Evolutionary conservation across 2,888 invertebrate genomes (phyloP).

Genomic region (Biston stratarius): DNA sequence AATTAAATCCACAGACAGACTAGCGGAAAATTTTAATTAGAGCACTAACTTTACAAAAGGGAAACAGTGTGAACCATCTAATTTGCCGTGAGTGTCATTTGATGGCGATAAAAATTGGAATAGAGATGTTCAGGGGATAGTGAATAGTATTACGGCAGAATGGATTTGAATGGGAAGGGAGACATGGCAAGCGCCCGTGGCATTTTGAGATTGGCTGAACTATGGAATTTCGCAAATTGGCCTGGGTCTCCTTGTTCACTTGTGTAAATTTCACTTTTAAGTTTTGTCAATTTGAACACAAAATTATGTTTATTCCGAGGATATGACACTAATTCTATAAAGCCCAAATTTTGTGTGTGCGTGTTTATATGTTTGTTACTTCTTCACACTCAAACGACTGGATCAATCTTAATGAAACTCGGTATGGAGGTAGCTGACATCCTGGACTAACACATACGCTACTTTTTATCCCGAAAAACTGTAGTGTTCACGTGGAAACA

Average conservation of each 20-base stretch:
- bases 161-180: constrained; percentile 64
- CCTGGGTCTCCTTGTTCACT: not conserved
- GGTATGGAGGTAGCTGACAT: no score
- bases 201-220: constrained; percentile 44
- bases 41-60: constrained; percentile 73
- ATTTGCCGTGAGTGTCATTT: constrained; percentile 76
- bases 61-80: constrained; percentile 73
- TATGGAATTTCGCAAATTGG: constrained; percentile 40
- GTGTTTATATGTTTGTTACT: no score
- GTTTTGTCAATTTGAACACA: not conserved
- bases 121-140: constrained; percentile 59
- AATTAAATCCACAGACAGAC: constrained; percentile 58
- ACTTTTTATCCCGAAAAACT: no score
- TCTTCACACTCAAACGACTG: no score
- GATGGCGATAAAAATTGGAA: constrained; percentile 60
- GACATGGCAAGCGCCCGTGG: constrained; percentile 42
- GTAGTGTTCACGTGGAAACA: no score
- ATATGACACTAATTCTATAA: no score
- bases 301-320: no score
- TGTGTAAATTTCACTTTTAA: not conserved
- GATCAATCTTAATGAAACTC: no score
- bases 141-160: constrained; percentile 71
- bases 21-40: constrained; percentile 84
- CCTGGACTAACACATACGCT: no score
- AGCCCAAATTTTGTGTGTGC: no score